Percentiles rank a stretch among this genome's conserved stretches.
Evolutionary conservation across 2,113 vertebrate genomes (phyloP).

Genomic region (Callipepla californica): DNA sequence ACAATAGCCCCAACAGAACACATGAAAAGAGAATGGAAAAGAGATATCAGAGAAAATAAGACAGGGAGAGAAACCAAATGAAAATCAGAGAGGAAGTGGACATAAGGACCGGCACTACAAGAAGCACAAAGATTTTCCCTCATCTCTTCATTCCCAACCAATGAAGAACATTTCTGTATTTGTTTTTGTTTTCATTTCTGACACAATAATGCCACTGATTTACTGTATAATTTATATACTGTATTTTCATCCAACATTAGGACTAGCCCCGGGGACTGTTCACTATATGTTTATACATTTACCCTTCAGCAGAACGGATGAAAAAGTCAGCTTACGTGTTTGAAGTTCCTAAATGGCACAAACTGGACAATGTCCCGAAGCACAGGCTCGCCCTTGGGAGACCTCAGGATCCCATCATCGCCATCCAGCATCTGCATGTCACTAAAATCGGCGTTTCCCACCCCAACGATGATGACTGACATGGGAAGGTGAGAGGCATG

Average conservation of each 20-base stretch:
- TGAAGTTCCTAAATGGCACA: constrained; percentile 97
- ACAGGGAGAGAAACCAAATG: neutral
- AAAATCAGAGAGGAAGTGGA: neutral
- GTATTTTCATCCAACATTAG: neutral
- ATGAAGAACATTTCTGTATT: neutral
- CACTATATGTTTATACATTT: neutral
- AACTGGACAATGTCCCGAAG: constrained; percentile 98
- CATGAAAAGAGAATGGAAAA: neutral
- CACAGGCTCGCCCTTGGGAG: constrained; percentile 93
- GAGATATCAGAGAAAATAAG: neutral
- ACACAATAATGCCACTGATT: neutral
- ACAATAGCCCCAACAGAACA: neutral
- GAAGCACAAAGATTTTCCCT: neutral
- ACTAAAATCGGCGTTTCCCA: constrained; percentile 94
- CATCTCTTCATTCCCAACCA: neutral
- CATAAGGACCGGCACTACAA: neutral
- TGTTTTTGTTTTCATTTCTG: neutral
- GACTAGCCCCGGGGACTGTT: neutral
- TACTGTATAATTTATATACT: neutral
- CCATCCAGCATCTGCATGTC: constrained; percentile 99
- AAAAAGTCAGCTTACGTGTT: constrained; percentile 86
- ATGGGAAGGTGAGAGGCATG: constrained; percentile 97
- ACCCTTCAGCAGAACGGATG: neutral
- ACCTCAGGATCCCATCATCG: constrained; percentile 92
- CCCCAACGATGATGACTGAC: constrained; percentile 97